phyloP scores from a whole-genome alignment of 2,113 vertebrate genomes.

The Periophthalmus modestus region DNA sequence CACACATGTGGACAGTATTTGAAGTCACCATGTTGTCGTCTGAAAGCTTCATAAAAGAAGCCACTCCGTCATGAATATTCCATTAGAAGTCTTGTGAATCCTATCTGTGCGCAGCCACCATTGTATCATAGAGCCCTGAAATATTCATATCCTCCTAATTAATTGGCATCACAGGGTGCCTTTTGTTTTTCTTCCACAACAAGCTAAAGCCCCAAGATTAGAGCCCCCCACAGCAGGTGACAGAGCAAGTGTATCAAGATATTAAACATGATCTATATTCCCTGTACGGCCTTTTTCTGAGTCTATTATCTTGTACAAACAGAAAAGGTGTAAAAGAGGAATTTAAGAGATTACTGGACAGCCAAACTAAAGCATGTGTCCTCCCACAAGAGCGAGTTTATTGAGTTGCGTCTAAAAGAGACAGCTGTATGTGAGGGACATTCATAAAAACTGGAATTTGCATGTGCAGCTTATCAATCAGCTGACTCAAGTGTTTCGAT shows the following conservation, averaged over 20 bases:
- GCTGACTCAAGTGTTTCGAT: too few relatives aligned
- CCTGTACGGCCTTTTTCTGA: slow-evolving; percentile 23
- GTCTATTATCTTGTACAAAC: slow-evolving; percentile 51
- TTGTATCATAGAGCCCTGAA: slow-evolving; percentile 76
- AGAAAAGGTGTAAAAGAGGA: slow-evolving; percentile 13
- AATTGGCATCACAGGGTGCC: slow-evolving; percentile 72
- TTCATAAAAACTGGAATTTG: too few relatives aligned
- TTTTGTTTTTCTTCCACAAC: slow-evolving; percentile 64
- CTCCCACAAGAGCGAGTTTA: slow-evolving; percentile 56
- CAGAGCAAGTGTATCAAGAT: slow-evolving; percentile 46
- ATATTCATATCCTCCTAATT: slow-evolving; percentile 81
- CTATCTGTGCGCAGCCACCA: slow-evolving; percentile 71
- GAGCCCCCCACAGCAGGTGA: slow-evolving; percentile 44
- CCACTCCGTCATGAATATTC: slow-evolving; percentile 76
- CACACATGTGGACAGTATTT: slow-evolving; percentile 29
- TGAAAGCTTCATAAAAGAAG: slow-evolving; percentile 62
- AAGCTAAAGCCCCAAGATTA: slow-evolving; percentile 65
- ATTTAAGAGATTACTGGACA: slow-evolving; percentile 9
- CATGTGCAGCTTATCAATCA: too few relatives aligned
- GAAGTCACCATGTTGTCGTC: slow-evolving; percentile 54
- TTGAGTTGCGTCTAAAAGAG: slow-evolving; percentile 49
- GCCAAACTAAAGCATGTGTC: slow-evolving; percentile 16
- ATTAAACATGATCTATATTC: slow-evolving; percentile 43
- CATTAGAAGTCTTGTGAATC: slow-evolving; percentile 73
- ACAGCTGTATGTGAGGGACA: too few relatives aligned